phyloP scores from a whole-genome alignment of 2,888 invertebrate species.

The Trachelus tabidus region DNA sequence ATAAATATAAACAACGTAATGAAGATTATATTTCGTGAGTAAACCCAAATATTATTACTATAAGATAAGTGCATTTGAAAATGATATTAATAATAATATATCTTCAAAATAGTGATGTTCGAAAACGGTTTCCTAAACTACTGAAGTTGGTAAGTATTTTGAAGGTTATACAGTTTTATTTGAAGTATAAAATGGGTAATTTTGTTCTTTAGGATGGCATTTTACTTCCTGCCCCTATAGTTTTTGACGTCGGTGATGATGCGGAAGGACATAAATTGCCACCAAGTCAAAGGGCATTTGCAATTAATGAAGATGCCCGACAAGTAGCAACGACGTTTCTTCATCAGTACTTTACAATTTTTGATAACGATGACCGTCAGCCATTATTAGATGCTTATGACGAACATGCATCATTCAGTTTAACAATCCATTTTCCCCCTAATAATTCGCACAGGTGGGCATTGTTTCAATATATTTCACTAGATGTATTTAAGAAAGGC shows the following conservation, averaged over 20 bases:
- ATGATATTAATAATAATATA: constrained; percentile 3
- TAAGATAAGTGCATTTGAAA: constrained; percentile 51
- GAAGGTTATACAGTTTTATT: background rate
- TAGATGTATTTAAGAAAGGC: background rate
- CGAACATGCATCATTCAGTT: constrained; percentile 80
- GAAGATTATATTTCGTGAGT: constrained; percentile 81
- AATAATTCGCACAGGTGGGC: constrained; percentile 13
- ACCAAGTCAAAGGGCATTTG: constrained; percentile 75
- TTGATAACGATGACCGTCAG: constrained; percentile 80
- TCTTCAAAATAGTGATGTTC: constrained; percentile 77
- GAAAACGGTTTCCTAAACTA: constrained; percentile 87
- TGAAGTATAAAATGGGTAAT: constrained; percentile 8
- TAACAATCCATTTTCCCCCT: constrained; percentile 13
- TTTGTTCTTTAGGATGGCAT: constrained; percentile 77
- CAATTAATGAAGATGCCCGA: constrained; percentile 68
- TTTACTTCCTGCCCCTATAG: constrained; percentile 82
- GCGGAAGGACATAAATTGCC: constrained; percentile 73
- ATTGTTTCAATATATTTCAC: background rate
- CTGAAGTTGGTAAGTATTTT: constrained; percentile 80
- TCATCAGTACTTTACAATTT: constrained; percentile 84
- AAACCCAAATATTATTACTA: background rate
- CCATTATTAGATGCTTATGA: constrained; percentile 85
- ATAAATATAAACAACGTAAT: constrained; percentile 77
- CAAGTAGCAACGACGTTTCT: constrained; percentile 80
- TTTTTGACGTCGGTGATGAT: constrained; percentile 77